Evolutionary conservation across 2,888 invertebrate genomes (phyloP), one percentile per base, ranked within the genome.

Genomic region (Orchesellides sinensis): DNA sequence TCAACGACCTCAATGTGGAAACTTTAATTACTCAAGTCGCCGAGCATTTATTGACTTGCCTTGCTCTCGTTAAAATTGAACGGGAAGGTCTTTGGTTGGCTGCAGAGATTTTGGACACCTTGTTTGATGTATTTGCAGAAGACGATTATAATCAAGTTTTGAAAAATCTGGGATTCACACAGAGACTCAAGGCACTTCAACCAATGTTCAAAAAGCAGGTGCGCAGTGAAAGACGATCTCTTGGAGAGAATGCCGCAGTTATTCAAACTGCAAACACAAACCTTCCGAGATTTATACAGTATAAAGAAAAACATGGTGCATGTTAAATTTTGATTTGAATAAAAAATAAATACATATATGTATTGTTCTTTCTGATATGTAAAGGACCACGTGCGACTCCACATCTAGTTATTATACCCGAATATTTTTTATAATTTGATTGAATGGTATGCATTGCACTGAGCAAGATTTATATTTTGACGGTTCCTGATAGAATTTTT

Each of bases 121-220:
- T 95, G 27, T 94, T 95, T 90, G 95, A 95, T 89, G 92, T 95
- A 86, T 95, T 94, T 90, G 92, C 94, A 0, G 95, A 95, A 89
- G 95, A 95, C 89, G 93, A 94, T 89, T 93, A 94, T 75, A 93
- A 95, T 89, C 89, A 89, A 21, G 90, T 94, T 79, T 93, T 94
- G 0, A 91, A 91, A 82, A 93, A 93, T 89, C 91, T 94, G 17
- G 92, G 92, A 85, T 91, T 95, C 66, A 91, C 93, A 1, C 92
- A 92, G n/a, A 93, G 92, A 88, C 90, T 95, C 17, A 90, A 91
- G 40, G 89, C 90, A 14, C 88, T 95, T 25, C 90, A 92, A 35
- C 93, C 94, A 29, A 89, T 91, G 77, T 91, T 95, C 79, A 94
- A 93, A 89, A 92, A 91, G 81, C 94, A 94, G 92, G 91, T 93